phyloP scores from a whole-genome alignment of 2,113 vertebrate genomes.

The Isurus oxyrinchus region DNA sequence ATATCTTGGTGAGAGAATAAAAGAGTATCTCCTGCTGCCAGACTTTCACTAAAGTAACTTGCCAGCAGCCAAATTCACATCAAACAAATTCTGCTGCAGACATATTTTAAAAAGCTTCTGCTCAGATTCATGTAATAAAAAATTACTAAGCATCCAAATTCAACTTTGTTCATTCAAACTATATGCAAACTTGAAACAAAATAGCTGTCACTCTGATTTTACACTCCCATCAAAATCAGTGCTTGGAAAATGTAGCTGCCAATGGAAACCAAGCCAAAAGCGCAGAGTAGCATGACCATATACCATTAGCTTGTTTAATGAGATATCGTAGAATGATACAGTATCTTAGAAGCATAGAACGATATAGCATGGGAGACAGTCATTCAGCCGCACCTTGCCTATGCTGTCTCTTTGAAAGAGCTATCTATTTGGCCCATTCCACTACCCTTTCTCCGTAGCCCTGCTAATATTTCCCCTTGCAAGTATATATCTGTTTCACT shows the following conservation, averaged over 20 bases:
- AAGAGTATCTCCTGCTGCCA: not conserved
- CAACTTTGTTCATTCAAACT: not conserved
- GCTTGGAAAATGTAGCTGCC: not conserved
- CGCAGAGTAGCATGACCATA: not conserved
- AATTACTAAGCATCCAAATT: not conserved
- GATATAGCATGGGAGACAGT: not conserved
- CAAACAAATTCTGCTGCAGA: slow-evolving; percentile 29
- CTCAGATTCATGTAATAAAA: slow-evolving; percentile 6
- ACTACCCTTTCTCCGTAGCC: not conserved
- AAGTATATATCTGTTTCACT: not conserved
- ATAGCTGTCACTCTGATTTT: not conserved
- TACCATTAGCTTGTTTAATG: not conserved
- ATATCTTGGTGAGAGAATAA: not conserved
- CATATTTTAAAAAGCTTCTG: not conserved
- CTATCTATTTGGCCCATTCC: not conserved
- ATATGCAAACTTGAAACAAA: not conserved
- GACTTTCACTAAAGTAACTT: slow-evolving; percentile 7
- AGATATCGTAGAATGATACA: too few species aligned
- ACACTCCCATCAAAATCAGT: not conserved
- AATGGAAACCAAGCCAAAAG: not conserved
- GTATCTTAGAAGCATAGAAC: not conserved
- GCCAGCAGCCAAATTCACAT: slow-evolving; percentile 20
- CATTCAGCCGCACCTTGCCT: not conserved
- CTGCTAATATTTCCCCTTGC: not conserved
- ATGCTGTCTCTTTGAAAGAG: not conserved